Base-by-base conservation (phyloP, 2,888 invertebrate genomes). In the Steinernema hermaphroditum region DNA sequence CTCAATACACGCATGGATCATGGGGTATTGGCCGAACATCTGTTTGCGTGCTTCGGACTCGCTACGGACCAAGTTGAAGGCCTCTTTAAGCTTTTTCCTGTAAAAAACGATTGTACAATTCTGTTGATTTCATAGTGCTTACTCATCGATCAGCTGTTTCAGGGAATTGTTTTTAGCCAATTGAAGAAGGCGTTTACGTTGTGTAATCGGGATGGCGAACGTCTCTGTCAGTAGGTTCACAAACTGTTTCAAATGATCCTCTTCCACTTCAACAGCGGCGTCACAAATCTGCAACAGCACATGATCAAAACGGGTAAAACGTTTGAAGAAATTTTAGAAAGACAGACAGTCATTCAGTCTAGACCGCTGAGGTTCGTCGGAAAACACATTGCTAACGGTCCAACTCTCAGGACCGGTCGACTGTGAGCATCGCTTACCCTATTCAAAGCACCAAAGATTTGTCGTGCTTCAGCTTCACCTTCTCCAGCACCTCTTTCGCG, bases 1-100 rank as follows among this genome's bases (percentile, higher is more conserved):
- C 16, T 29, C 37, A 9, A 72, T 57, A 24, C 72, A 72, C 9
- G 72, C 72, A 1, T 69, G 37, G 46, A 72, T 69, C 34, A 72
- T 34, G 27, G 46, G 49, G 32, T 50, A 50, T 22, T 72, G 72
- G 0, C 72, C 72, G 16, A 72, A 72, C 29, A 57, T 69, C 22
- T 70, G 43, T 14, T 24, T 43, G 54, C 34, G 9, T 16, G 16
- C 4, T 19, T 19, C 12, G 4, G 69, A 27, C 41, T 37, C 54
- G 1, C n/a, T 29, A 24, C 16, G 24, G 1, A 46, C 49, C 34
- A 72, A 22, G 16, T 69, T 29, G 29, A 70, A 72, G 37, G 72
- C 72, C 32, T 72, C 50, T 8, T 37, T 16, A 14, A 72, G 70
- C 27, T 70, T 62, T 16, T 62, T 62, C 34, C 62, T 62, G 16